phyloP scores from a whole-genome alignment of 2,797 vertebrate species.

The Poecilia velifera region DNA sequence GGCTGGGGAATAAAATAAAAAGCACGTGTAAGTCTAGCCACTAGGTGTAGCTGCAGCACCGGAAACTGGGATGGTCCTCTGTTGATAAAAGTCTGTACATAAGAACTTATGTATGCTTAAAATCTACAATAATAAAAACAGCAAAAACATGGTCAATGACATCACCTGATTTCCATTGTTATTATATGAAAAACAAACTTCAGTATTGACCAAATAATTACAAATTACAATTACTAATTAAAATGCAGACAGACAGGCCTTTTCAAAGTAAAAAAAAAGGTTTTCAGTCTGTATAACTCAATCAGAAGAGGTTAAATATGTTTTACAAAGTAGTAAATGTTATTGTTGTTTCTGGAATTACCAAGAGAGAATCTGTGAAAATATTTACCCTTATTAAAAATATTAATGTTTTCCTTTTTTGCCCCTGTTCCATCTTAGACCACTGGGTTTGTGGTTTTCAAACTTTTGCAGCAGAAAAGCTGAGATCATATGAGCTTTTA shows the following conservation, averaged over 20 bases:
- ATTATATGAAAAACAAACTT: background rate
- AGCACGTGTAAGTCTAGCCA: constrained; percentile 4
- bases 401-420: background rate
- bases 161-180: background rate
- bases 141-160: background rate
- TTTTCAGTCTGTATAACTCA: background rate
- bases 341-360: background rate
- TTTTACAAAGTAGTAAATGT: background rate
- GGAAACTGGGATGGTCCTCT: background rate
- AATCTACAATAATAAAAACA: background rate
- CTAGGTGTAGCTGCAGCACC: constrained; percentile 48
- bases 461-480: background rate
- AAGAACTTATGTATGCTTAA: background rate
- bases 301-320: background rate
- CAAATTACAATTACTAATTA: background rate
- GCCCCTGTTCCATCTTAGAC: background rate
- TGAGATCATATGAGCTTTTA: background rate
- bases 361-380: background rate
- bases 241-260: background rate
- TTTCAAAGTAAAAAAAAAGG: background rate
- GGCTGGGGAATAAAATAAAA: background rate
- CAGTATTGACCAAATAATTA: background rate
- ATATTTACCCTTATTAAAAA: background rate
- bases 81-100: background rate
- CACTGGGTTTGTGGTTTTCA: background rate